Evolutionary conservation across 2,888 invertebrate genomes (phyloP), one percentile per base, ranked within the genome.

Genomic region (Brachyptera risi): DNA sequence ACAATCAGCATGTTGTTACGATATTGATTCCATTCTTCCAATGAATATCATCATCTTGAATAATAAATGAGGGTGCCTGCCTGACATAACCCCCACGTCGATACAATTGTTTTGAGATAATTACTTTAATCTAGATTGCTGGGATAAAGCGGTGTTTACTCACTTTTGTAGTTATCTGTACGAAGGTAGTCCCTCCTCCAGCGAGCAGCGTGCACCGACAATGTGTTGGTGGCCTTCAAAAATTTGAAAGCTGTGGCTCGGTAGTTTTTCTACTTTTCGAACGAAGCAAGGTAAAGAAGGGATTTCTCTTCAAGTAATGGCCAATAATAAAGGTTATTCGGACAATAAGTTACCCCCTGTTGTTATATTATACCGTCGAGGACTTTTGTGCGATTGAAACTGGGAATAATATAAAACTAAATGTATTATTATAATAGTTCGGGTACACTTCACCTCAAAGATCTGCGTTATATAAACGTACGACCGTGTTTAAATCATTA

Each of bases 201-300:
- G 35, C 35, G 11, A 54, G 21, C 35, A 54, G 50, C 50, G 50
- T 19, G 54, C 54, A 54, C 54, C 37, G 54, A 35, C 54, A 54
- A 21, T 54, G 54, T 54, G 54, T 54, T 35, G 19, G 23, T 59
- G 59, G 54, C 59, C 59, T 59, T 59, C 59, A 42, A 59, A 49
- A 59, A 59, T 51, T 54, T 51, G 50, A 50, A 59, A 59, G 40
- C 27, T 17, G 26, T 26, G 44, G 40, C 38, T 44, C 58, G 44
- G 44, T 44, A 37, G 54, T 54, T 54, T 54, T 54, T 54, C 54
- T 35, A 21, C 54, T 31, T 31, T 19, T 47, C 17, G 54, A 54
- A 35, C 21, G 37, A 21, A 54, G 54, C 54, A 24, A 24, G 3
- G 23, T 47, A 23, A 23, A 47, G 21, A 21, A 47, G 23, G 23